Base-by-base conservation (phyloP, 2,888 invertebrate genomes). In the Cryptus armator region DNA sequence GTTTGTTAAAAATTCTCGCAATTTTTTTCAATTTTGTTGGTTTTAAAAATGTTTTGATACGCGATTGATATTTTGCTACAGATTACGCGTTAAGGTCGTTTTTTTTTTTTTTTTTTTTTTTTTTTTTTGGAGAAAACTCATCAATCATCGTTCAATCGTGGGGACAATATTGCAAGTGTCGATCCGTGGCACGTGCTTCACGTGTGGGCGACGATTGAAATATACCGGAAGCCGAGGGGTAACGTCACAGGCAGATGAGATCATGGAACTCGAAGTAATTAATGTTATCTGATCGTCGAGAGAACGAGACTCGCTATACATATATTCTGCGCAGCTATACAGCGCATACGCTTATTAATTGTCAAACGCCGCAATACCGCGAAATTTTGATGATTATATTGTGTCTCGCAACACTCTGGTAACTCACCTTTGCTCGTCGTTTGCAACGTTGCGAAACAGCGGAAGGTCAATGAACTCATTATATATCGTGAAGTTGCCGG, bases 261-360 rank as follows among this genome's bases (percentile, higher is more conserved):
- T 85, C 83, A 83, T 71, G 32, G 62, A 71, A 66, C 72, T 75
- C 76, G 43, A 72, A 70, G 76, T 83, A 83, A 85, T 85, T 84
- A 83, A 85, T 62, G 62, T 51, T 32, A 43, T 67, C 64, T 29
- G 48, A 81, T 48, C 44, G 62, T 29, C 32, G 59, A 19, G 19
- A 78, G 29, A 14, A 76, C 51, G 9, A 76, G 53, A 64, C 19
- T 44, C 64, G 19, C 46, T 46, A 51, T 64, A 56, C 53, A 6
- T 46, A 56, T 68, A 56, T 19, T 24, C n/a, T 77, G n/a, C 24
- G 53, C 44, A 12, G 14, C 51, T 59, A 44, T 46, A 64, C 48
- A 19, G 12, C 46, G 66, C 66, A 29, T 29, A 24, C 43, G 53
- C 68, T 74, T 68, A 67, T 70, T 68, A 70, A 64, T 79, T 29